A percentile compares a stretch with the other conserved stretches of the same genome.
Evolutionary conservation across 2,113 vertebrate species (phyloP).

Genomic region (Cyrtonyx montezumae): DNA sequence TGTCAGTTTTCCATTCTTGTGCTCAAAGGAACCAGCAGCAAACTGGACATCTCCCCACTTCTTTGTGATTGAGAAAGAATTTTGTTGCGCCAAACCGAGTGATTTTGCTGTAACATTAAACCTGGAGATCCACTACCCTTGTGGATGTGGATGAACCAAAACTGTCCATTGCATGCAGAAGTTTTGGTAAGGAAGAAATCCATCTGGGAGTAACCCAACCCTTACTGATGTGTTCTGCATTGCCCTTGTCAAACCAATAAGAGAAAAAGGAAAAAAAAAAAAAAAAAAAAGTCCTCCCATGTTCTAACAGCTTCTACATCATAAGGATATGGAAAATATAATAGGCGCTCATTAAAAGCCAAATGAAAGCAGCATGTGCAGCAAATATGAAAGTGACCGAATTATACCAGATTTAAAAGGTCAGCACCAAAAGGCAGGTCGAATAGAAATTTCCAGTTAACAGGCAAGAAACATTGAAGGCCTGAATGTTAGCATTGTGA

Average conservation of each 20-base stretch:
- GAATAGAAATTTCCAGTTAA: background rate
- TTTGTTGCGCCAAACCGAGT: background rate
- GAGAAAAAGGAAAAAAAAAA: background rate
- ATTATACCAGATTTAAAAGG: conserved; percentile 1
- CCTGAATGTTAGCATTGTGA: background rate
- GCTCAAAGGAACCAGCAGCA: background rate
- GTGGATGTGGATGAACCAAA: background rate
- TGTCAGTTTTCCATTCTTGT: conserved; percentile 19
- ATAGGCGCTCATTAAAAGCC: background rate
- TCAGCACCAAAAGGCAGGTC: background rate
- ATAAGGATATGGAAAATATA: background rate
- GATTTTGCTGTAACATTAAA: conserved; percentile 36
- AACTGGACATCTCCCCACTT: conserved; percentile 12
- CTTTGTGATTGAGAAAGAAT: background rate
- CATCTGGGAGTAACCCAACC: background rate
- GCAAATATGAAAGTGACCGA: background rate
- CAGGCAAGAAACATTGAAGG: background rate
- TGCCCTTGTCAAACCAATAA: background rate
- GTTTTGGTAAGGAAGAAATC: background rate
- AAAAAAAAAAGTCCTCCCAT: background rate
- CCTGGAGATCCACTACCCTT: conserved; percentile 24
- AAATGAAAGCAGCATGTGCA: background rate
- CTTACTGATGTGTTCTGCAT: background rate
- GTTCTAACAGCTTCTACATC: background rate
- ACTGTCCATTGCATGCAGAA: background rate